Base-by-base conservation (phyloP, 92 coral and sea anemone genomes). In the Meandrina meandrites region DNA sequence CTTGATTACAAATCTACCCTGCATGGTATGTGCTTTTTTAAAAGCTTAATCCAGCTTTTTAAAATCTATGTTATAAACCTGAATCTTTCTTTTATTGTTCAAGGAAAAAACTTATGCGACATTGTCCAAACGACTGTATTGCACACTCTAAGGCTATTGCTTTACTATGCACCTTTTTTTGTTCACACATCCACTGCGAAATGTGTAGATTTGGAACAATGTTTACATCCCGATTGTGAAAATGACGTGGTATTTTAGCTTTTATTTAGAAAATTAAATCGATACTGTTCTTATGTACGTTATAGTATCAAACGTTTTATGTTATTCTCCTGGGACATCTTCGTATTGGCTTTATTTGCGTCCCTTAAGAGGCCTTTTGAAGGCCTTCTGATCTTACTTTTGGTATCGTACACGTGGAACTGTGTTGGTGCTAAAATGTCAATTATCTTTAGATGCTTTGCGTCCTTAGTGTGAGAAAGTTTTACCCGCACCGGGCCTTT, bases 401-500 rank as follows among this genome's bases (percentile, higher is more conserved):
- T 95, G 30, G 99, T 92, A 58, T 95, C 96, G 36, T 90, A 90
- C 24, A 97, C 95, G 1, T 92, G 89, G 58, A 86, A 94, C 75
- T 91, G 89, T 73, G 89, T 85, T 0, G 98, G 94, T 16, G 98
- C 91, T 37, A 92, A 90, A 24, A 97, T 97, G 77, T 97, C 98
- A 42, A 97, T 93, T 57, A 97, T 87, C 82, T 97, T 97, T 31
- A 88, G 81, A 56, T 90, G 95, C 54, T 90, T 93, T 32, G 85
- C 89, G 67, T 94, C 99, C 83, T 87, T 92, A n/a, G 98, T 95
- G 72, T 95, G 95, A 16, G 99, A 90, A 22, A 97, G 86, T 78
- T 91, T 93, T 8, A 97, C 96, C 62, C 83, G 89, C 77, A 97
- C 90, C 22, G 99, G 97, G 28, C 98, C 99, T 84, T 97, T 97